These are phyloP conservation scores for Unio delphinus DNA, from an alignment of 2,888 invertebrate genomes.

Conservation along the genomic window DNA sequence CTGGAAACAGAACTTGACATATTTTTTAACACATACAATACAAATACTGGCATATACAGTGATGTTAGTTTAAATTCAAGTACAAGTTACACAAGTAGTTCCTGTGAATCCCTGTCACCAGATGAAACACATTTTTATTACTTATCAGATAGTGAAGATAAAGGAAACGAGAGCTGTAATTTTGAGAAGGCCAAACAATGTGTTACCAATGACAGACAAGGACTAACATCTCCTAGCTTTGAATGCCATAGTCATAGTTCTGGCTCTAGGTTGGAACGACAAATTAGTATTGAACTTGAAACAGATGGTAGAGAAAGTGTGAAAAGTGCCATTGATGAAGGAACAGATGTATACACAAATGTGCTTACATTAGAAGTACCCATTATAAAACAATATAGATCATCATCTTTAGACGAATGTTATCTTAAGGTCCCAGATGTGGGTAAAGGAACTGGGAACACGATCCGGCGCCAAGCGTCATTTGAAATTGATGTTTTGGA, in stretches of 20 bases:
- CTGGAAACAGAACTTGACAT: constrained; percentile 17
- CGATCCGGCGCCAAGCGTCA: constrained; percentile 47
- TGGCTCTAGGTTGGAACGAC: too few species aligned
- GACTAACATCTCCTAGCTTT: background rate
- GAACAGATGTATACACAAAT: constrained; percentile 36
- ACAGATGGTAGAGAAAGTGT: background rate
- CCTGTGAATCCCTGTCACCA: constrained; percentile 26
- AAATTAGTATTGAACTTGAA: background rate
- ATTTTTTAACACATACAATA: constrained; percentile 21
- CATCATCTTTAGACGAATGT: constrained; percentile 63
- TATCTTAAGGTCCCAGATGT: constrained; percentile 21
- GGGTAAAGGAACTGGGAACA: constrained; percentile 8
- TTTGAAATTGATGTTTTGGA: constrained; percentile 46
- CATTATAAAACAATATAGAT: constrained; percentile 56
- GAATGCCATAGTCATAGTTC: too few species aligned
- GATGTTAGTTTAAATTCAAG: constrained; percentile 34
- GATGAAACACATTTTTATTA: constrained; percentile 38
- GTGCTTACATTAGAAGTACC: constrained; percentile 63
- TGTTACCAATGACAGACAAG: too few species aligned
- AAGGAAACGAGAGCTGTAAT: constrained; percentile 31
- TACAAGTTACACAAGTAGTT: constrained; percentile 39
- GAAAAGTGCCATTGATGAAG: constrained; percentile 3
- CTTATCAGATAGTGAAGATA: constrained; percentile 32
- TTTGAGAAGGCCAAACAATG: constrained; percentile 17
- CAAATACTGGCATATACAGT: constrained; percentile 18